A percentile compares a stretch with the other conserved stretches of the same genome.
These are phyloP conservation scores for Pachymerium ferrugineum DNA, from an alignment of 2,888 invertebrate species.

Conservation along the genomic window DNA sequence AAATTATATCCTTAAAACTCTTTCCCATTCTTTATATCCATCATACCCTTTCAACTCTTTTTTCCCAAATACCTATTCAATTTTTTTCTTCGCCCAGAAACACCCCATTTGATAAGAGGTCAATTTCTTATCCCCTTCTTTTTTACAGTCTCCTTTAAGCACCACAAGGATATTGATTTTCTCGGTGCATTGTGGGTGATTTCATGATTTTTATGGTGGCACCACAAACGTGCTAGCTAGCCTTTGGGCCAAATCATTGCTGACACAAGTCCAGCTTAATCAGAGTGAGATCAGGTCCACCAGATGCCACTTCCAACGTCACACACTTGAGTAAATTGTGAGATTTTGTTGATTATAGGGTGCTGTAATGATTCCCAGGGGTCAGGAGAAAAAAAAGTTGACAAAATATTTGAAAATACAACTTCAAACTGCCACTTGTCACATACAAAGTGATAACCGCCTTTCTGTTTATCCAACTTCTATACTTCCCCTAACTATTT, in stretches of 20 bases:
- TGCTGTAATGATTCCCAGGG: not conserved
- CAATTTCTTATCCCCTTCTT: constrained; percentile 20
- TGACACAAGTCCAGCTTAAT: constrained; percentile 18
- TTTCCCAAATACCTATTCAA: not conserved
- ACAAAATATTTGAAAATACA: not conserved
- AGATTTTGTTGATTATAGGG: not conserved
- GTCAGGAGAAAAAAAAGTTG: too few species aligned
- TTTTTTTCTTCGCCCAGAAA: not conserved
- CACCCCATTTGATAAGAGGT: not conserved
- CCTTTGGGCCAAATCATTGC: constrained; percentile 15
- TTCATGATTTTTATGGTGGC: not conserved
- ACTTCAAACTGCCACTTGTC: not conserved
- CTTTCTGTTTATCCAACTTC: not conserved
- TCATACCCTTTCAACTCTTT: too few species aligned
- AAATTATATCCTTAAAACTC: too few species aligned
- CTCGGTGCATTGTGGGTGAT: not conserved
- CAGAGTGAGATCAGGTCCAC: not conserved
- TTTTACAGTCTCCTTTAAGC: not conserved
- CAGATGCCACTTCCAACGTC: not conserved
- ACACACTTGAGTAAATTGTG: not conserved
- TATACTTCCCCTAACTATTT: not conserved
- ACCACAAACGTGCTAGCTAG: not conserved
- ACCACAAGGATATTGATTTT: constrained; percentile 2
- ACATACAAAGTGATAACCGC: not conserved
- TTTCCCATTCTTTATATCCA: too few species aligned